Percentiles rank a stretch among this genome's conserved stretches.
Evolutionary conservation across 2,797 vertebrate species (phyloP).

Genomic region (Crax fasciolata): DNA sequence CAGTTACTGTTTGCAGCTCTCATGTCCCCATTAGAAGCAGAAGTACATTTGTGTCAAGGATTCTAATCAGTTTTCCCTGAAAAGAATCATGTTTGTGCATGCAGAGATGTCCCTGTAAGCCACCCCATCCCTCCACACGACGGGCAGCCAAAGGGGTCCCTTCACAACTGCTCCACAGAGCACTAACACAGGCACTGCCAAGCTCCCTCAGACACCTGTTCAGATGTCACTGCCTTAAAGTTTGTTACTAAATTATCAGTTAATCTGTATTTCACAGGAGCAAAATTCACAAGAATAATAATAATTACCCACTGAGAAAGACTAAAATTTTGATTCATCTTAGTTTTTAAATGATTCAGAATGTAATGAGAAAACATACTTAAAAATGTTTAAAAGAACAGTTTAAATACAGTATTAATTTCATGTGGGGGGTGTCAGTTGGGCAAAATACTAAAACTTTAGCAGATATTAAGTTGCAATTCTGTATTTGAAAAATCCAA

Average conservation of each 20-base stretch:
- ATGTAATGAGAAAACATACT: slow-evolving; percentile 58
- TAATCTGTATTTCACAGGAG: slow-evolving; percentile 30
- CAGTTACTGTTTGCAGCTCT: accelerated
- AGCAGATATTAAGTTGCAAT: neutral
- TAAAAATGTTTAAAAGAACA: neutral
- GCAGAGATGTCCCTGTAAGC: neutral
- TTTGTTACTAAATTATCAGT: slow-evolving; percentile 32
- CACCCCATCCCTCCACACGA: neutral
- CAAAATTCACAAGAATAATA: slow-evolving; percentile 66
- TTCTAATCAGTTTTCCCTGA: neutral
- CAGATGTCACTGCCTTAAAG: neutral
- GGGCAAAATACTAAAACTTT: neutral
- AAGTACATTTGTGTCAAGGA: neutral
- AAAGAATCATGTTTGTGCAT: too few relatives aligned
- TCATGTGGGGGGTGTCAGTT: neutral
- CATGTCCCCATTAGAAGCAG: neutral
- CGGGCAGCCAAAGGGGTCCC: neutral
- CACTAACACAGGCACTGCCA: too few relatives aligned
- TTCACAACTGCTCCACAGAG: neutral
- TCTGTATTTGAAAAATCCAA: neutral
- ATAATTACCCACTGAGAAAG: slow-evolving; percentile 70
- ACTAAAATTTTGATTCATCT: slow-evolving; percentile 73
- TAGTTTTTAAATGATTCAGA: slow-evolving; percentile 63
- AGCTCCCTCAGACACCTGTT: slow-evolving; percentile 5
- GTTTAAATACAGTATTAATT: neutral